Conservation (phyloP, 2,888 invertebrate species). For the Xanthorhoe spadicearia region DNA sequence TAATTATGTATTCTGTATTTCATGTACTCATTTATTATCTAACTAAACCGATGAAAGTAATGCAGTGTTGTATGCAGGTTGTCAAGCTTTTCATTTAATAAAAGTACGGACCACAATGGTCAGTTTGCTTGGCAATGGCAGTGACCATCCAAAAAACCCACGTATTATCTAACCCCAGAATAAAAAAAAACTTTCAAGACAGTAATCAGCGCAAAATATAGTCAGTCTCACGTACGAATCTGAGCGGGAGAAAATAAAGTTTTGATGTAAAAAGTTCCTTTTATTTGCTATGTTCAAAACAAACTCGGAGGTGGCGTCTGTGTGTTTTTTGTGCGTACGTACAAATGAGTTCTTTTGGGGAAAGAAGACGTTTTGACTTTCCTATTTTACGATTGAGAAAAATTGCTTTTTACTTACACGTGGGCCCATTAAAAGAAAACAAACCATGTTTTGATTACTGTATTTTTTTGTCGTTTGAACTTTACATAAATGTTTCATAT, state of each 20-base stretch:
- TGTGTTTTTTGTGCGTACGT: constrained; percentile 35
- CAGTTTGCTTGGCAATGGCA: not conserved
- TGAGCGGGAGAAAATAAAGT: constrained; percentile 76
- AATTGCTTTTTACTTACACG: not conserved
- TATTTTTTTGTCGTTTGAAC: no score
- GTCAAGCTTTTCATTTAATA: not conserved
- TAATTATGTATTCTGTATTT: not conserved
- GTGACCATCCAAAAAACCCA: not conserved
- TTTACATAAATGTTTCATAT: no score
- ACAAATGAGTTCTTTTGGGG: constrained; percentile 34
- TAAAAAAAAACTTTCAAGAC: constrained; percentile 51
- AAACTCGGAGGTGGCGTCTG: constrained; percentile 52
- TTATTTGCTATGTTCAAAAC: constrained; percentile 72
- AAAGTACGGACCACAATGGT: not conserved
- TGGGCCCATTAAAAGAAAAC: not conserved
- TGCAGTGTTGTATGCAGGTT: no score
- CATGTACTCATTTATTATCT: not conserved
- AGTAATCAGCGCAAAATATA: constrained; percentile 78
- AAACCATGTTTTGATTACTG: not conserved
- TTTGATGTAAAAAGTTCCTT: constrained; percentile 85
- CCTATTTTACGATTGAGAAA: constrained; percentile 17
- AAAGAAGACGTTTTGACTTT: constrained; percentile 11
- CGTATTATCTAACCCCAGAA: not conserved
- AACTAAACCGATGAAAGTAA: not conserved
- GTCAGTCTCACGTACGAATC: constrained; percentile 79